These are phyloP conservation scores for Caloenas nicobarica DNA, from an alignment of 2,113 vertebrate species.

Conservation along the genomic window DNA sequence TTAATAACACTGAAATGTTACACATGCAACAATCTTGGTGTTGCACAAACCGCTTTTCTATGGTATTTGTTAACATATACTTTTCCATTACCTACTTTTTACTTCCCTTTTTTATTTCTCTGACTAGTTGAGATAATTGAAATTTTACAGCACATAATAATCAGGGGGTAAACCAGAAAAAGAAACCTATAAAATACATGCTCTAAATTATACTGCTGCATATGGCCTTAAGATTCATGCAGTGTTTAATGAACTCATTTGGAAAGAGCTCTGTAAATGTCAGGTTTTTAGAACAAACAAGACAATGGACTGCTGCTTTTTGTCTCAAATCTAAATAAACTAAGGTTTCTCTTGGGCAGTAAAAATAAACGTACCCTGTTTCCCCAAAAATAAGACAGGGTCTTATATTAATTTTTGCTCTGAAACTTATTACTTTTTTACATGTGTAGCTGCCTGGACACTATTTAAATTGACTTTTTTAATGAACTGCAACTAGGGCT, in stretches of 20 bases:
- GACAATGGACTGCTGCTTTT: neutral
- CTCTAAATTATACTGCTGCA: constrained; percentile 14
- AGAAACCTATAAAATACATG: constrained; percentile 23
- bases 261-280: constrained; percentile 8
- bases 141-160: constrained; percentile 42
- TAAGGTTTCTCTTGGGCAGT: neutral
- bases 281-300: neutral
- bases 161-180: neutral
- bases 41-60: neutral
- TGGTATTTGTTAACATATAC: neutral
- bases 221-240: neutral
- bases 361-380: neutral
- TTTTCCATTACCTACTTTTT: constrained; percentile 8
- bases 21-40: neutral
- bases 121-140: constrained; percentile 31
- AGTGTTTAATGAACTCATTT: neutral
- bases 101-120: constrained; percentile 22
- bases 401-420: too few relatives aligned
- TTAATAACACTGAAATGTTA: neutral
- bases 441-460: too few relatives aligned
- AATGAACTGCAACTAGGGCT: too few relatives aligned
- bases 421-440: too few relatives aligned
- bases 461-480: too few relatives aligned
- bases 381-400: too few relatives aligned
- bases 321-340: neutral